A percentile compares a stretch with the other conserved stretches of the same genome.
phyloP scores from a whole-genome alignment of 2,113 vertebrate genomes.

The Numida meleagris region DNA sequence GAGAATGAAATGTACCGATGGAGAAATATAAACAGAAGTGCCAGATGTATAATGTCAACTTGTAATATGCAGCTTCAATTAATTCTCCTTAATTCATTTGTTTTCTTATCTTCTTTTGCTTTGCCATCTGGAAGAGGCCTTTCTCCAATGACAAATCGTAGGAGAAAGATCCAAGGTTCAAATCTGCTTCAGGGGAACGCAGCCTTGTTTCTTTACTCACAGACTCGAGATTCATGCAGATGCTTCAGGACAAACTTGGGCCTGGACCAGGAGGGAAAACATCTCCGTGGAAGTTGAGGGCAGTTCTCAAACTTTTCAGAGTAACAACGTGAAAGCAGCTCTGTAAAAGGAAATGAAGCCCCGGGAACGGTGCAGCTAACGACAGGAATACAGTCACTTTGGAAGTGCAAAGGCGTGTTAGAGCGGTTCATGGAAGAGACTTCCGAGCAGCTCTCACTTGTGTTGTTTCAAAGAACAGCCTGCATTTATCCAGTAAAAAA shows the following conservation, averaged over 20 bases:
- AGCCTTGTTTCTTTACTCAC: neutral
- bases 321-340: neutral
- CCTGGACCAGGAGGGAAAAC: neutral
- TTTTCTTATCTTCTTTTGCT: constrained; percentile 59
- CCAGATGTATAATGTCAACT: constrained; percentile 57
- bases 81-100: constrained; percentile 50
- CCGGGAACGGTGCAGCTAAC: fast-evolving
- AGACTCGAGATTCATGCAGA: neutral
- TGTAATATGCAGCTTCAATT: constrained; percentile 24
- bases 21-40: constrained; percentile 43
- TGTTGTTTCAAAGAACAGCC: neutral
- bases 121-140: constrained; percentile 46
- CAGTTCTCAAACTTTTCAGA: neutral
- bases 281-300: fast-evolving
- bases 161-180: constrained; percentile 26
- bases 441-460: neutral
- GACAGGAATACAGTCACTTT: neutral
- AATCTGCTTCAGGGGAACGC: neutral
- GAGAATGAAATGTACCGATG: constrained; percentile 29
- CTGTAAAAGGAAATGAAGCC: neutral
- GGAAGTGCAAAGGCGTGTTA: neutral
- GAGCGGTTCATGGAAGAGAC: neutral
- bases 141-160: constrained; percentile 32
- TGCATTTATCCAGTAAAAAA: neutral
- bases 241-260: neutral